phyloP scores from a whole-genome alignment of 2,888 invertebrate genomes.

The Carcina quercana region DNA sequence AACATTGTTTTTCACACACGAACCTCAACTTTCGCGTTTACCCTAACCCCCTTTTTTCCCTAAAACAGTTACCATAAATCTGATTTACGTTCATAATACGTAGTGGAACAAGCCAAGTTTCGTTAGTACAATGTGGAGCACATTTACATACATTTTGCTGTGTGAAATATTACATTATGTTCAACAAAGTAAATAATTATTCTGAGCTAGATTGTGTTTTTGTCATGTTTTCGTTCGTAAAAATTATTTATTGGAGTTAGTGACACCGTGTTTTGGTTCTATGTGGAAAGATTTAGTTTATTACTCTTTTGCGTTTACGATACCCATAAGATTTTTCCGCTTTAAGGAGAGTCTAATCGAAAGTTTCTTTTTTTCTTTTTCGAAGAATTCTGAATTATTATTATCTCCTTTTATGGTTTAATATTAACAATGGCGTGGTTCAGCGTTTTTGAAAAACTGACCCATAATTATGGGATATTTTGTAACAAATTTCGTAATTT shows the following conservation, averaged over 20 bases:
- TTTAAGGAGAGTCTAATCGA: too few relatives aligned
- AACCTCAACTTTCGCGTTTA: conserved; percentile 21
- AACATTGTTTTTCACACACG: conserved; percentile 25
- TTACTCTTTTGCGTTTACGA: too few relatives aligned
- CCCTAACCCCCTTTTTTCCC: conserved; percentile 24
- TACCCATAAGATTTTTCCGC: too few relatives aligned
- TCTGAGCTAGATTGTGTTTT: conserved; percentile 5
- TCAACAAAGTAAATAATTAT: conserved; percentile 25
- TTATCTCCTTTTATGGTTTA: too few relatives aligned
- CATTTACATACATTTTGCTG: conserved; percentile 53
- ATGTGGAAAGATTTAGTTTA: too few relatives aligned
- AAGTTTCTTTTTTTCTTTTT: too few relatives aligned
- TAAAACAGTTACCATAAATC: conserved; percentile 44
- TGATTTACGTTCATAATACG: conserved; percentile 37
- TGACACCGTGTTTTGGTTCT: too few relatives aligned
- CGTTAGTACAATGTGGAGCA: conserved; percentile 43
- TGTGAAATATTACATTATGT: conserved; percentile 38
- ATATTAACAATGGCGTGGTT: too few relatives aligned
- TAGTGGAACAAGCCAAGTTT: conserved; percentile 41
- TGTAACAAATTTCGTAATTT: too few relatives aligned
- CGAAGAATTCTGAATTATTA: too few relatives aligned
- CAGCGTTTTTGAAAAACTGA: too few relatives aligned
- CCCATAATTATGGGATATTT: too few relatives aligned
- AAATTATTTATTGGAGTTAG: not conserved
- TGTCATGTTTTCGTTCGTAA: not conserved